A percentile compares a stretch with the other conserved stretches of the same genome.
Evolutionary conservation across 2,797 vertebrate genomes (phyloP).

Genomic region (Phalloptychus januarius): DNA sequence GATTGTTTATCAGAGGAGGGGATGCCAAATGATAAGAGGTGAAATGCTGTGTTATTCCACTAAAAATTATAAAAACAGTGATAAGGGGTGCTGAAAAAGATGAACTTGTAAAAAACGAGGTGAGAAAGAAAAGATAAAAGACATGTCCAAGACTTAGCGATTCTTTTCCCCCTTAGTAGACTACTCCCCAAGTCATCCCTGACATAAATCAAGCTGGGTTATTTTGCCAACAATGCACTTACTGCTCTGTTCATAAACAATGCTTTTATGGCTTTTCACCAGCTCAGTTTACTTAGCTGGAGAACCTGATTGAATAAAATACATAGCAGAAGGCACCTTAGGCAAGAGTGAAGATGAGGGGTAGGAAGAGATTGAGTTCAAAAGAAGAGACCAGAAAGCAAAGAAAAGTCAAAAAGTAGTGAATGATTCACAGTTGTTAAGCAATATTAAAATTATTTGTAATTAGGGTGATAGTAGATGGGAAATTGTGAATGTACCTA

Average conservation of each 20-base stretch:
- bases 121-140: slow-evolving; percentile 12
- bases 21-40: slow-evolving; percentile 1
- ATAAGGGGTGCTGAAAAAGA: not conserved
- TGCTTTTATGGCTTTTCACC: slow-evolving; percentile 69
- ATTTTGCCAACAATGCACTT: slow-evolving; percentile 79
- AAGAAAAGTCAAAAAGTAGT: too few species aligned
- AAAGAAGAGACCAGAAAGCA: not conserved
- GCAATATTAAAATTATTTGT: not conserved
- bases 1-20: slow-evolving; percentile 8
- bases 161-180: slow-evolving; percentile 26
- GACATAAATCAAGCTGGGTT: slow-evolving; percentile 66
- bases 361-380: not conserved
- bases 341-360: not conserved
- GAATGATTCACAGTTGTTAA: not conserved
- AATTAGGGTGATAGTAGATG: not conserved
- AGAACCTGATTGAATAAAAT: slow-evolving; percentile 59
- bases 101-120: not conserved
- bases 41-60: not conserved
- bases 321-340: slow-evolving; percentile 40
- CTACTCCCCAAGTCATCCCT: slow-evolving; percentile 48
- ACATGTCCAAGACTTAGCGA: slow-evolving; percentile 15
- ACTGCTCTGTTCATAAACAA: slow-evolving; percentile 75
- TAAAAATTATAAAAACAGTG: not conserved
- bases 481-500: not conserved
- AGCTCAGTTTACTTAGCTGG: slow-evolving; percentile 67